Evolutionary conservation across 2,888 invertebrate species (phyloP).

Genomic region (Cataglyphis rosenhaueri): DNA sequence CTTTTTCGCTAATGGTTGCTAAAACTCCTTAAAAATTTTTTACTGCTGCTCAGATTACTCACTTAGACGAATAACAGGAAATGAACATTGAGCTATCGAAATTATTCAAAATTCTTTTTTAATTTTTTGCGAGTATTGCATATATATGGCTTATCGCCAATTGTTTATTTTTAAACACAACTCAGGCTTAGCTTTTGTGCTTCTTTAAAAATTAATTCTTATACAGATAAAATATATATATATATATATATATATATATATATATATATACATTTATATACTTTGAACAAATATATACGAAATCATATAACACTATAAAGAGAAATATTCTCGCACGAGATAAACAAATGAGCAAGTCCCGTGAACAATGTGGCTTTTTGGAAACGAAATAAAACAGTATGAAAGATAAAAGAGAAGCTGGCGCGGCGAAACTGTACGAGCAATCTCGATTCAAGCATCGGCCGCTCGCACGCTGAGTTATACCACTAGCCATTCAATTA

Average conservation of each 20-base stretch:
- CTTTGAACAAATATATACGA: background rate
- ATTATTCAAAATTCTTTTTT: conserved; percentile 24
- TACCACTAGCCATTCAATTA: conserved; percentile 57
- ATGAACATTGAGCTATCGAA: conserved; percentile 52
- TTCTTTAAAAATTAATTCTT: background rate
- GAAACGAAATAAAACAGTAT: background rate
- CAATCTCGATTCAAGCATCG: conserved; percentile 49
- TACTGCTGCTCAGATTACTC: conserved; percentile 60
- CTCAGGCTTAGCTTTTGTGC: background rate
- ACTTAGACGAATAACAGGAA: conserved; percentile 56
- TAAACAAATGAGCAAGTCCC: background rate
- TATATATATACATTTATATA: background rate
- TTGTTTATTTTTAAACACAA: background rate
- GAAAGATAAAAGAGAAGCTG: conserved; percentile 38
- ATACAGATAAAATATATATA: background rate
- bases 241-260: background rate
- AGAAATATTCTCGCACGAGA: background rate
- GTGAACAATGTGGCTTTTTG: background rate
- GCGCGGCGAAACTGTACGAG: conserved; percentile 22
- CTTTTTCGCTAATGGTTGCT: conserved; percentile 69
- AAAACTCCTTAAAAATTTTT: conserved; percentile 63
- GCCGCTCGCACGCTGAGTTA: conserved; percentile 41
- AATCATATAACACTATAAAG: background rate
- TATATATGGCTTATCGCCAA: background rate
- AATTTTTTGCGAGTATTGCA: background rate